Base-by-base conservation (phyloP, 2,797 vertebrate species). In the Clamator glandarius region DNA sequence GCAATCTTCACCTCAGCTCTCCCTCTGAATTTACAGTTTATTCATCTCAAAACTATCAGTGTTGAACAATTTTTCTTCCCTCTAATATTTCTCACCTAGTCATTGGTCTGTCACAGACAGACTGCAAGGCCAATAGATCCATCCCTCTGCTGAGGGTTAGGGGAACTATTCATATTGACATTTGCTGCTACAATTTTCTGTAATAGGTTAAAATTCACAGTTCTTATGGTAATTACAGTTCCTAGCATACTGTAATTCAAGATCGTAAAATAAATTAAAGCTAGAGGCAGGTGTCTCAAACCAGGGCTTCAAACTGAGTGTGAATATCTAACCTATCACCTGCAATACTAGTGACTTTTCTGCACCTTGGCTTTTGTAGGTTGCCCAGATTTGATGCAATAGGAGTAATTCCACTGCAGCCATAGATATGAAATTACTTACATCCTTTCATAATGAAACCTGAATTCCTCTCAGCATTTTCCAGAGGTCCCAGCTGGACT, bases 11-110 rank as follows among this genome's bases (percentile, higher is more conserved):
- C 58, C 36, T 94, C 57, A 80, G 6, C 44, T 91, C 57, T 93
- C 72, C n/a, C 6, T 77, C 81, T 84, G 79, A 95, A 89, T 95
- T 93, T 95, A 94, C 67, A 77, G 84, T 85, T 87, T 90, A 69
- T 92, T 94, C 52, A 89, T 93, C 80, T 91, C 72, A 90, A 94
- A 87, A 48, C 67, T 89, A 80, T 80, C 92, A 41, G 41, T 42
- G 41, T 62, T 74, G 70, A 92, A 79, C 59, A 87, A 31, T 87
- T 94, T 95, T 92, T 94, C 84, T 82, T 95, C 44, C 41, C 24
- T 64, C 31, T 69, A 20, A 0, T 80, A 76, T 87, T 94, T 91
- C 64, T 90, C 82, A 35, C 1, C 0, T 48, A 58, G 81, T 46
- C 57, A 54, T 61, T 50, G 46, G 31, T 76, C 57, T 93, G 63